Evolutionary conservation across 2,888 invertebrate genomes (phyloP), one percentile per base, ranked within the genome.

Genomic region (Cerceris rybyensis): DNA sequence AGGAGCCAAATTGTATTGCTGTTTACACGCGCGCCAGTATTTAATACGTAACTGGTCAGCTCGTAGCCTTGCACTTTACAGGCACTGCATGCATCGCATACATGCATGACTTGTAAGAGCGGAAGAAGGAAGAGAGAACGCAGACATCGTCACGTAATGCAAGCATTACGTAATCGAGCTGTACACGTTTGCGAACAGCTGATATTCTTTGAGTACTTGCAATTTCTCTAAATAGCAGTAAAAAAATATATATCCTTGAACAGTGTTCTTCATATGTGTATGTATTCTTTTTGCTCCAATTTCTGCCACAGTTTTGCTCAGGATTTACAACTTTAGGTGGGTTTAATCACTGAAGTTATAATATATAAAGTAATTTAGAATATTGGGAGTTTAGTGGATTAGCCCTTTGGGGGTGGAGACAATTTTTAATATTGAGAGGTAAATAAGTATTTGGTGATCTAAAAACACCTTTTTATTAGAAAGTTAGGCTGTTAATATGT

Each of bases 1-100:
- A 28, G 60, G 55, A 46, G 42, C 43, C 9, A 55, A 67, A 50
- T 64, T 41, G 49, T 17, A 8, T 8, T 7, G 50, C 4, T n/a
- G 66, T 46, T 11, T 7, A n/a, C 43, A 13, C 4, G 1, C 1
- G 17, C 39, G 49, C 71, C 52, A 41, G 39, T 6, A 46, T 63
- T 58, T 46, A 39, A 52, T 74, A 70, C 80, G 66, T 63, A 52
- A 75, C 75, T 72, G 79, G 70, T 16, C 64, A 63, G 41, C 65
- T 50, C 54, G 69, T 74, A 83, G 79, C 87, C 86, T 87, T 87
- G 84, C 82, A 80, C 79, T 78, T 80, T 75, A 79, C 69, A 75
- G 65, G 55, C 76, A 58, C 54, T 65, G 72, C 76, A 61, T 69
- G 66, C 75, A 66, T 73, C 72, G 63, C 61, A 65, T 57, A 14